Base-by-base conservation (phyloP, 2,888 invertebrate species). In the Fabriciana adippe region DNA sequence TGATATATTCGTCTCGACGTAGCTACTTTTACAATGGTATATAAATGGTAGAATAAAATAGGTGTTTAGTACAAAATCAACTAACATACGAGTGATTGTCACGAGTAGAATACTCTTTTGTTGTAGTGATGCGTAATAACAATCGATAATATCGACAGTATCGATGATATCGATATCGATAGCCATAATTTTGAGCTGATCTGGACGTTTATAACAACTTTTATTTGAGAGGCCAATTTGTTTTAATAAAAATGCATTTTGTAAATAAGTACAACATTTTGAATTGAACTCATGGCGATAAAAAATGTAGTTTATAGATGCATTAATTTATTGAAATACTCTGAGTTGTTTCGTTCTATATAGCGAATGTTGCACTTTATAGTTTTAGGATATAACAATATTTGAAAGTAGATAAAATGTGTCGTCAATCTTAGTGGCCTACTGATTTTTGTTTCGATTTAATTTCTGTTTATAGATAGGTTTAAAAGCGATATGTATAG, bases 291-390 rank as follows among this genome's bases (percentile, higher is more conserved):
- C 80, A 84, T 79, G 79, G 79, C 81, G 80, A 79, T 82, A 80
- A 82, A 79, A 81, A 82, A 83, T 82, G 82, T 86, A 87, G 86
- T 79, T 85, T 81, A 80, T 84, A 85, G 83, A 79, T 81, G 84
- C 83, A 86, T 84, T 89, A 89, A 91, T 90, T 92, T 92, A 92
- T 91, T 91, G 76, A 87, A 88, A 89, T 89, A 88, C 88, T 89
- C 88, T 85, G 86, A 88, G 86, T 90, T 88, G 82, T 88, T 90
- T 81, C 77, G 84, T 91, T 92, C 82, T 88, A 84, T 77, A 84
- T 90, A 90, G 90, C 85, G 81, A 90, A 89, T 90, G 89, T 90
- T 90, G 91, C 92, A 91, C 91, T 86, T 86, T 84, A 82, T 90
- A 91, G 85, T 82, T 84, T 78, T 90, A 90, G 88, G 84, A 79